Percentiles rank a stretch among this genome's conserved stretches.
These are phyloP conservation scores for Oncorhynchus gorbuscha DNA, from an alignment of 2,113 vertebrate species.

Conservation along the genomic window DNA sequence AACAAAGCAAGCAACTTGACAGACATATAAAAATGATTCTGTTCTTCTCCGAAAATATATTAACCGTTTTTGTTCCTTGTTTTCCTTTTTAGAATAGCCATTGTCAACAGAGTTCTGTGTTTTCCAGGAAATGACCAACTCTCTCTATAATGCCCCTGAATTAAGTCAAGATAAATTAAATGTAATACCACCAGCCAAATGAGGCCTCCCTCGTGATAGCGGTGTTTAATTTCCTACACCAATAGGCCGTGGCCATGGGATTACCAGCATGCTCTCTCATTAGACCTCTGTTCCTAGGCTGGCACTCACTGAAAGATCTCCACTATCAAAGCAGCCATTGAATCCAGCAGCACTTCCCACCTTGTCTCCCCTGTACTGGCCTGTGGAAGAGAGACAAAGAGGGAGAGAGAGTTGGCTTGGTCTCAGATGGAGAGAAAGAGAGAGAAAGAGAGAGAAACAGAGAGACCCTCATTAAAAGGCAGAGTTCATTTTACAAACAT, in stretches of 20 bases:
- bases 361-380: conserved; percentile 18
- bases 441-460: conserved; percentile 33
- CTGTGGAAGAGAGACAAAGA: conserved; percentile 1
- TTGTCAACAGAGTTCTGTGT: conserved; percentile 54
- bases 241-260: conserved; percentile 34
- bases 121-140: not conserved
- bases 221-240: conserved; percentile 23
- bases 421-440: conserved; percentile 28
- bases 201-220: not conserved
- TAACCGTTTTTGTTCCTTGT: conserved; percentile 64
- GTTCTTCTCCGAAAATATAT: conserved; percentile 79
- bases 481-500: conserved; percentile 59
- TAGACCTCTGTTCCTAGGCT: conserved; percentile 37
- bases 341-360: conserved; percentile 41
- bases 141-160: conserved; percentile 27
- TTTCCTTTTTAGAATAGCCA: conserved; percentile 70
- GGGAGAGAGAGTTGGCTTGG: conserved; percentile 21
- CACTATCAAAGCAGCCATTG: conserved; percentile 39
- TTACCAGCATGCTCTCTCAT: conserved; percentile 43
- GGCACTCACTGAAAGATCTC: conserved; percentile 26
- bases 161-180: conserved; percentile 23
- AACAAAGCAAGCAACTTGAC: conserved; percentile 80
- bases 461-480: conserved; percentile 68
- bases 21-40: conserved; percentile 81
- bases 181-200: conserved; percentile 7